A percentile compares a stretch with the other conserved stretches of the same genome.
Conservation (phyloP, 2,797 vertebrate genomes). For the Tachyglossus aculeatus region DNA sequence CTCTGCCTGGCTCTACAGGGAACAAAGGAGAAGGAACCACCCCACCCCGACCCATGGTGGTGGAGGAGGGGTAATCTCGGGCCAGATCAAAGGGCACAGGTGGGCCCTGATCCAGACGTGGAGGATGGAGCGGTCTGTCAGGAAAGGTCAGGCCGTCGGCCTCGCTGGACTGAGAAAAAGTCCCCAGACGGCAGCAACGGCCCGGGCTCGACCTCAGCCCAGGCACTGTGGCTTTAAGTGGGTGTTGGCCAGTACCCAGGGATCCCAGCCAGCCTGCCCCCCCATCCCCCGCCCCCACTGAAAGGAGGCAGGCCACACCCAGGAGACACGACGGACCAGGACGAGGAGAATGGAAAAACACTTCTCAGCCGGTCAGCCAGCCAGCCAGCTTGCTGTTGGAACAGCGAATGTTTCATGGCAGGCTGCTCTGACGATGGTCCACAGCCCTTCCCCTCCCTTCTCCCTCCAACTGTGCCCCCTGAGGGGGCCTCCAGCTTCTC, state of each 20-base stretch:
- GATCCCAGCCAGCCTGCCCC: slow-evolving; percentile 36
- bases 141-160: not conserved
- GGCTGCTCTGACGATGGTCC: not conserved
- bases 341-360: slow-evolving; percentile 56
- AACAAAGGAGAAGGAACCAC: too few species aligned
- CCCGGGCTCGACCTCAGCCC: not conserved
- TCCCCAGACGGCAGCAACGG: too few species aligned
- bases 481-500: not conserved
- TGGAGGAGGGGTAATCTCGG: too few species aligned
- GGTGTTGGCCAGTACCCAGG: slow-evolving; percentile 29
- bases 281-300: slow-evolving; percentile 48
- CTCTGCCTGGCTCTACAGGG: too few species aligned
- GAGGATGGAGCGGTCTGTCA: not conserved
- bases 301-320: slow-evolving; percentile 53
- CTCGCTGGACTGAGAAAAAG: not conserved
- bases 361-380: too few species aligned
- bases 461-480: not conserved
- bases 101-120: too few species aligned
- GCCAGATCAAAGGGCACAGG: too few species aligned
- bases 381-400: too few species aligned
- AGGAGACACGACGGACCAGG: slow-evolving; percentile 38
- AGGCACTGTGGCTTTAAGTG: slow-evolving; percentile 45
- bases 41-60: too few species aligned
- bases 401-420: too few species aligned
- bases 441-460: not conserved